Evolutionary conservation across 2,797 vertebrate genomes (phyloP).

Genomic region (Nyctibius grandis): DNA sequence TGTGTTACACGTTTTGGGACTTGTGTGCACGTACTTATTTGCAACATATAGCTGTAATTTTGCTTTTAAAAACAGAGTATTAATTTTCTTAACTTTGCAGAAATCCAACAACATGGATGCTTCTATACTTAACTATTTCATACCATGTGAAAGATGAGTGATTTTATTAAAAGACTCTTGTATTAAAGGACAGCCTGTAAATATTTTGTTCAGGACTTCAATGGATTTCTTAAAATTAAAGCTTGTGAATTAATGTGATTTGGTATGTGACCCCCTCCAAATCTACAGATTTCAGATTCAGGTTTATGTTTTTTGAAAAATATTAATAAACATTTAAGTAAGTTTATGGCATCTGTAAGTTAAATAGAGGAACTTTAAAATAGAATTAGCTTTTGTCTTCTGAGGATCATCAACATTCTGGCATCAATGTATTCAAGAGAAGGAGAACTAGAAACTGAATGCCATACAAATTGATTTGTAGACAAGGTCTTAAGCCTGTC

Average conservation of each 20-base stretch:
- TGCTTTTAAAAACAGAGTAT: neutral
- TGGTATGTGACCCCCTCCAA: fast-evolving
- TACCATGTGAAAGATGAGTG: neutral
- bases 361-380: neutral
- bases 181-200: neutral
- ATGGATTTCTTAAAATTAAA: neutral
- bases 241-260: neutral
- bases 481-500: neutral
- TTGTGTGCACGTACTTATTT: neutral
- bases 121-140: neutral
- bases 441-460: neutral
- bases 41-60: neutral
- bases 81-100: neutral
- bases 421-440: neutral
- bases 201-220: neutral
- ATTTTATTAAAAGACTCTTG: neutral
- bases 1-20: neutral
- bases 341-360: neutral
- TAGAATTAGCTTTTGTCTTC: neutral
- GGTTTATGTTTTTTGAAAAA: neutral
- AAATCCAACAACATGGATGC: neutral
- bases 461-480: neutral
- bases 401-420: neutral
- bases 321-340: neutral
- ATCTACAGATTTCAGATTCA: neutral